phyloP scores from a whole-genome alignment of 1,140 invertebrate genomes.

The Eriocheir sinensis region DNA sequence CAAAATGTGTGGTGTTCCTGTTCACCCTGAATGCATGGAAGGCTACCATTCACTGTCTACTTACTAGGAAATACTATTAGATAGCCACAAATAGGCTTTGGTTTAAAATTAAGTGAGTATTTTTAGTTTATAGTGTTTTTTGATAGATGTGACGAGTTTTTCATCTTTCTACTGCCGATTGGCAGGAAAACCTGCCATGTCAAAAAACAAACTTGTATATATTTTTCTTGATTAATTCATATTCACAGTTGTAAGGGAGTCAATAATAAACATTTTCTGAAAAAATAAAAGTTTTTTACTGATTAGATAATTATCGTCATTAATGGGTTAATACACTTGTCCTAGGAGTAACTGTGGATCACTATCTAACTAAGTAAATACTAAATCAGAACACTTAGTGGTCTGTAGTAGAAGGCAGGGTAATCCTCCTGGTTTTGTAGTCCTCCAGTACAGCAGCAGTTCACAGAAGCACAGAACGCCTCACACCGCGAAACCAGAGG shows the following conservation, averaged over 20 bases:
- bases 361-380: no score
- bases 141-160: not conserved
- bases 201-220: constrained; percentile 7
- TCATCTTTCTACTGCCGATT: not conserved
- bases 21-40: constrained; percentile 35
- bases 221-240: not conserved
- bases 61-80: no score
- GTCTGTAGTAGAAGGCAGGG: no score
- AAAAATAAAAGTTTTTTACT: not conserved
- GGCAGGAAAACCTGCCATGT: not conserved
- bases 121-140: constrained; percentile 37
- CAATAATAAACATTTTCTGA: constrained; percentile 26
- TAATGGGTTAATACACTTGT: constrained; percentile 35
- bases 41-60: not conserved
- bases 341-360: no score
- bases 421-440: no score
- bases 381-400: no score
- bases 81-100: not conserved
- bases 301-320: constrained; percentile 17
- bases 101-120: not conserved
- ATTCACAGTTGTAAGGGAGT: constrained; percentile 15
- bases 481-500: no score
- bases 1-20: not conserved
- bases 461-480: no score
- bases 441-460: no score